Evolutionary conservation across 2,113 vertebrate genomes (phyloP), one percentile per base, ranked within the genome.

Genomic region (Halichoerus grypus): DNA sequence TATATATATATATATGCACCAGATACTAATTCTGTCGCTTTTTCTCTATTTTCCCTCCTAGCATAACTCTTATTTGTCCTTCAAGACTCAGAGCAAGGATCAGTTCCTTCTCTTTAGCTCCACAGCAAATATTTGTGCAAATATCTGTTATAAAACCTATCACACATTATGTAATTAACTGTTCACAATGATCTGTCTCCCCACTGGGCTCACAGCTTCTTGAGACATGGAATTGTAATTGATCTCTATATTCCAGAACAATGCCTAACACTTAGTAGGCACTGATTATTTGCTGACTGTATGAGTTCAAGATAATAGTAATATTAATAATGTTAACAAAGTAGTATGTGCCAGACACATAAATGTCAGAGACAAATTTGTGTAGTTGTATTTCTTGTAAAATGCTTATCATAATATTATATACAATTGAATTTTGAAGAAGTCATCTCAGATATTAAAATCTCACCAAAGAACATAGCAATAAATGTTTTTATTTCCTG

Each of bases 351-450:
- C 9, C 31, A 87, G 11, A 24, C 7, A 72, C 24, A 76, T 76
- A 71, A 96, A 85, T 85, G 55, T 42, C 51, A 88, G 67, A 91
- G 14, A 93, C 16, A 81, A 83, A 92, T 97, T 63, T 95, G 24
- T 86, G 2, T 74, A 59, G 24, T 87, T 89, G 42, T 83, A 90
- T 86, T 84, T 86, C 77, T 85, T 88, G 4, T 81, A 72, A 31
- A 79, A 55, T 59, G 19, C 14, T 90, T 93, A 77, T 19, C 33
- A 19, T 69, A 76, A 74, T 87, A 24, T 67, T 59, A 89, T 84
- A n/a, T 77, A 61, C 10, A 87, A 71, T 33, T 95, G 39, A 51
- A 65, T 82, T 92, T 33, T 84, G 31, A 91, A 95, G 57, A 81
- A 19, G 18, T 46, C 49, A 22, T 46, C n/a, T 95, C 49, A 51